These are phyloP conservation scores for Drosophila ficusphila DNA, from an alignment of 1,140 invertebrate species.

Conservation along the genomic window DNA sequence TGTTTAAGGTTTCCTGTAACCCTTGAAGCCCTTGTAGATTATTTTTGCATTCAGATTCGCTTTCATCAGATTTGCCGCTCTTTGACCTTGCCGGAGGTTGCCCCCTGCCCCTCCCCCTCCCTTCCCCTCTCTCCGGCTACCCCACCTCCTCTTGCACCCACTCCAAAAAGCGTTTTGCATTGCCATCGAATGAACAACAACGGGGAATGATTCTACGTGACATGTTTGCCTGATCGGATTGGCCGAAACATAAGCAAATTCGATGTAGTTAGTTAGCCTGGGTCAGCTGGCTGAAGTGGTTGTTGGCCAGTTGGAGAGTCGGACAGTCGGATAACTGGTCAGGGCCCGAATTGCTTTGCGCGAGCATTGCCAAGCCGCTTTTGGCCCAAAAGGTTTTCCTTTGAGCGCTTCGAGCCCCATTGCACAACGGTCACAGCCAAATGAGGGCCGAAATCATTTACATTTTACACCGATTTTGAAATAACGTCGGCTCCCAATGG, in stretches of 20 bases:
- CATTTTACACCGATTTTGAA: conserved; percentile 52
- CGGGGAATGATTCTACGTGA: conserved; percentile 70
- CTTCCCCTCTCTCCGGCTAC: neutral
- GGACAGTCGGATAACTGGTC: neutral
- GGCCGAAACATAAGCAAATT: conserved; percentile 48
- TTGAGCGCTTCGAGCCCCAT: conserved; percentile 21
- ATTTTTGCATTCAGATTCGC: conserved; percentile 28
- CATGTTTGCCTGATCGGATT: conserved; percentile 60
- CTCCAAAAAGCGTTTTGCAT: conserved; percentile 64
- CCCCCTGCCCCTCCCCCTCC: conserved; percentile 9
- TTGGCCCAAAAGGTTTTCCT: conserved; percentile 35
- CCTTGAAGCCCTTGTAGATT: neutral
- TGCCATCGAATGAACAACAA: conserved; percentile 67
- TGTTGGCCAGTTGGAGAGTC: conserved; percentile 3
- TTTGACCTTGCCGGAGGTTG: conserved; percentile 75
- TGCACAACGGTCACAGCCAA: conserved; percentile 34
- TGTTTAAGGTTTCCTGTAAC: neutral
- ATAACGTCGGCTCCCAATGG: conserved; percentile 1
- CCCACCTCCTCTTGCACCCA: conserved; percentile 10
- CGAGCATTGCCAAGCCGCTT: conserved; percentile 34
- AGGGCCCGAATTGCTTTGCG: conserved; percentile 26
- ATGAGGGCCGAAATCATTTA: conserved; percentile 45
- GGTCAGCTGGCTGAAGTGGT: conserved; percentile 23
- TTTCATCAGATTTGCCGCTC: conserved; percentile 34
- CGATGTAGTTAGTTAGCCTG: conserved; percentile 45